Percentiles rank a stretch among this genome's conserved stretches.
Evolutionary conservation across 37 sponge, comb jelly and placozoan species (phyloP).

Genomic region (Haliclona indistincta): DNA sequence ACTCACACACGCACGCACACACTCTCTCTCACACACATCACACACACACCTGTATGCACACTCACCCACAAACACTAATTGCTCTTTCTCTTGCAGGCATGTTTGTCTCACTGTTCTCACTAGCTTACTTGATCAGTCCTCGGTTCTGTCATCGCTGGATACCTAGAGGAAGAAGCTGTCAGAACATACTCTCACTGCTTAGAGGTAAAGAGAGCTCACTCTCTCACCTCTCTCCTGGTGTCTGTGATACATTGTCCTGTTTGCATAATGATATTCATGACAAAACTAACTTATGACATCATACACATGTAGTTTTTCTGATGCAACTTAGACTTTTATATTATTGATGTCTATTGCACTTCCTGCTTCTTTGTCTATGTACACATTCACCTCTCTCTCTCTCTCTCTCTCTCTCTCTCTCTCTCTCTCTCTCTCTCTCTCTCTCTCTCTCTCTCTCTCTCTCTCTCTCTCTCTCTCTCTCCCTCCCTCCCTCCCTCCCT

Average conservation of each 20-base stretch:
- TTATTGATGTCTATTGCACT: background rate
- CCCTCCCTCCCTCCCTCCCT: conserved; percentile 12
- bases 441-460: background rate
- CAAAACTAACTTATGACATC: background rate
- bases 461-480: background rate
- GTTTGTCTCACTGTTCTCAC: conserved; percentile 76
- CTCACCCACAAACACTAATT: background rate
- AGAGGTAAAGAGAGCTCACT: conserved; percentile 33
- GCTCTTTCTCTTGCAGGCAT: conserved; percentile 49
- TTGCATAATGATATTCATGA: background rate
- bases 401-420: too few relatives aligned
- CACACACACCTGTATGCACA: conserved; percentile 3
- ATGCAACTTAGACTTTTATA: too few relatives aligned
- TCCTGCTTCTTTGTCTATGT: background rate
- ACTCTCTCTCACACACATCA: background rate
- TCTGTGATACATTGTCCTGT: background rate
- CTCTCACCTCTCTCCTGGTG: background rate
- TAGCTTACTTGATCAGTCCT: conserved; percentile 72
- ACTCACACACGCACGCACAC: conserved; percentile 1
- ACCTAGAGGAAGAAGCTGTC: conserved; percentile 87
- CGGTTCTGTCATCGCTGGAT: conserved; percentile 91
- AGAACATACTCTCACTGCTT: conserved; percentile 87
- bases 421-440: conserved; percentile 9
- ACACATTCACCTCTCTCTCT: too few relatives aligned
- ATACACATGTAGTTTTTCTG: background rate